Conservation (phyloP, 2,113 vertebrate genomes). For the Callithrix jacchus region DNA sequence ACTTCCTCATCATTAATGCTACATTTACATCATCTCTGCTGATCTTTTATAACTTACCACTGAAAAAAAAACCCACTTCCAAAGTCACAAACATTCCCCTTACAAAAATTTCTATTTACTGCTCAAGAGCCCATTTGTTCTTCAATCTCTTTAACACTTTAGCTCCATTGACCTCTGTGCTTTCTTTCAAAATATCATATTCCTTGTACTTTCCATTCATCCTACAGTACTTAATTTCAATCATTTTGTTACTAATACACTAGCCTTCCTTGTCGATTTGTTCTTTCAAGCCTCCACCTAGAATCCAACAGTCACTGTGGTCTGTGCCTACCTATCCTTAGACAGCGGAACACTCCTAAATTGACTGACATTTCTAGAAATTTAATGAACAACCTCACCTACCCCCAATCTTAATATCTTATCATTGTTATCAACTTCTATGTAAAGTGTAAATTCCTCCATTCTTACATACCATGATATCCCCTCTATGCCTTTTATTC, state of each 20-base stretch:
- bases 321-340: neutral
- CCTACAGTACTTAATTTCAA: neutral
- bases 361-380: neutral
- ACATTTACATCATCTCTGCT: neutral
- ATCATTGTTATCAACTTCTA: neutral
- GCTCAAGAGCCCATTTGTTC: neutral
- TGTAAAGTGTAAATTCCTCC: neutral
- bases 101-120: neutral
- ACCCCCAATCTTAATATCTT: neutral
- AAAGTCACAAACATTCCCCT: constrained; percentile 21
- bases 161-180: neutral
- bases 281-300: neutral
- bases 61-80: neutral
- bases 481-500: neutral
- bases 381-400: neutral
- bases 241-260: neutral
- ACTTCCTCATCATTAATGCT: neutral
- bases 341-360: neutral
- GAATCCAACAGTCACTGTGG: neutral
- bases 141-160: neutral
- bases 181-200: neutral
- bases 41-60: neutral
- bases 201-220: neutral
- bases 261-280: neutral
- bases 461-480: neutral